Conservation (phyloP, 2,113 vertebrate species). For the Oncorhynchus masou region DNA sequence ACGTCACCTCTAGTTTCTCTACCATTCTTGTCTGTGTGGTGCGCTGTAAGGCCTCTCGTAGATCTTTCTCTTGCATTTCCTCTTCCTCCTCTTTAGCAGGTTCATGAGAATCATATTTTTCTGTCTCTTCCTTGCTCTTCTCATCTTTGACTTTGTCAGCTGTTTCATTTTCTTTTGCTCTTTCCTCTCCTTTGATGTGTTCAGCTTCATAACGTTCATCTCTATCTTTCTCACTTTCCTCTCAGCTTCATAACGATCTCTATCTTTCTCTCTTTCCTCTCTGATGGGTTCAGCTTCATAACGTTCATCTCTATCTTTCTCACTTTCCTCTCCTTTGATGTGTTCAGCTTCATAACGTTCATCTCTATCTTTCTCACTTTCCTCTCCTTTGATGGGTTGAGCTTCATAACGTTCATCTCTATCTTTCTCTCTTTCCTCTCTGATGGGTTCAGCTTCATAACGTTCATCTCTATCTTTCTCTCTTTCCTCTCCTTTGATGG, state of each 20-base stretch:
- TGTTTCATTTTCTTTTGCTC: conserved; percentile 10
- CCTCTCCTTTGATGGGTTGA: too few relatives aligned
- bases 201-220: conserved; percentile 11
- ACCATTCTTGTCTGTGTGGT: conserved; percentile 3
- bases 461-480: not conserved
- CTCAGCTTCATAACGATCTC: conserved; percentile 1
- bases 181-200: not conserved
- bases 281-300: conserved; percentile 3
- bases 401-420: too few relatives aligned
- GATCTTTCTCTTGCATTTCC: conserved; percentile 63
- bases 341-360: not conserved
- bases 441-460: conserved; percentile 2
- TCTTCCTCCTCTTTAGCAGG: conserved; percentile 60
- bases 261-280: conserved; percentile 22
- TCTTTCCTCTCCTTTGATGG: not conserved
- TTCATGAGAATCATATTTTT: conserved; percentile 40
- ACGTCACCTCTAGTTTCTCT: conserved; percentile 23
- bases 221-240: too few relatives aligned
- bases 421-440: not conserved
- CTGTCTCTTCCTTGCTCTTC: conserved; percentile 26
- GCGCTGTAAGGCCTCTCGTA: conserved; percentile 52
- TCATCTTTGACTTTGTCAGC: conserved; percentile 35
- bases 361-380: conserved; percentile 30
- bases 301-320: conserved; percentile 19
- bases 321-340: conserved; percentile 7